phyloP scores from a whole-genome alignment of 2,888 invertebrate genomes.

The Sminthurinus aureus region DNA sequence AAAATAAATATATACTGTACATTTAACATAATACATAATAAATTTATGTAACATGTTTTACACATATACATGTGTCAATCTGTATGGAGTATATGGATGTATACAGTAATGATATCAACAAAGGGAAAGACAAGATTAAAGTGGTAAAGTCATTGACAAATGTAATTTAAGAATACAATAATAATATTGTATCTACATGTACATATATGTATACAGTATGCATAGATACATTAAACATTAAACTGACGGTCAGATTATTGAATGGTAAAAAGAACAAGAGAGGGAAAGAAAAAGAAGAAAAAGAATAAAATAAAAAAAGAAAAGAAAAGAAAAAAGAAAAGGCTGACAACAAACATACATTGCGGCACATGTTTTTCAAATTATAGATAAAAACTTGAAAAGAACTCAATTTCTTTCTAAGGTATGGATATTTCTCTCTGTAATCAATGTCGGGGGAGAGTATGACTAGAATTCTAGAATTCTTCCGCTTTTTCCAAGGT shows the following conservation, averaged over 20 bases:
- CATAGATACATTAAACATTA: background rate
- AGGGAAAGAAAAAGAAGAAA: background rate
- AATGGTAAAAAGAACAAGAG: background rate
- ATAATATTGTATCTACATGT: no score
- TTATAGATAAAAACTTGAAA: conserved; percentile 59
- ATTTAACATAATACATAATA: no score
- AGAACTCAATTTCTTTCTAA: conserved; percentile 55
- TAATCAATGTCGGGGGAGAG: conserved; percentile 56
- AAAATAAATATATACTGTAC: no score
- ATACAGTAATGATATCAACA: no score
- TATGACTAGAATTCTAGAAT: conserved; percentile 58
- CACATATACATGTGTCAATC: no score
- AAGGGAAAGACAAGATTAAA: background rate
- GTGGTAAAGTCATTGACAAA: background rate
- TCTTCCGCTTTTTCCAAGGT: conserved; percentile 50
- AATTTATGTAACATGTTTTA: no score
- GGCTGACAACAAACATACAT: conserved; percentile 16
- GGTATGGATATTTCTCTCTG: conserved; percentile 50
- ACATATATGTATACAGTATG: background rate
- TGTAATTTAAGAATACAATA: background rate
- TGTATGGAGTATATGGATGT: background rate
- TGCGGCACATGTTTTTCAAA: conserved; percentile 59
- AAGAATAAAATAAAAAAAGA: conserved; percentile 10
- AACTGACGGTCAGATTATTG: background rate
- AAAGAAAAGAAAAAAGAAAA: background rate